These are phyloP conservation scores for Limnephilus marmoratus DNA, from an alignment of 2,888 invertebrate species.

Conservation along the genomic window DNA sequence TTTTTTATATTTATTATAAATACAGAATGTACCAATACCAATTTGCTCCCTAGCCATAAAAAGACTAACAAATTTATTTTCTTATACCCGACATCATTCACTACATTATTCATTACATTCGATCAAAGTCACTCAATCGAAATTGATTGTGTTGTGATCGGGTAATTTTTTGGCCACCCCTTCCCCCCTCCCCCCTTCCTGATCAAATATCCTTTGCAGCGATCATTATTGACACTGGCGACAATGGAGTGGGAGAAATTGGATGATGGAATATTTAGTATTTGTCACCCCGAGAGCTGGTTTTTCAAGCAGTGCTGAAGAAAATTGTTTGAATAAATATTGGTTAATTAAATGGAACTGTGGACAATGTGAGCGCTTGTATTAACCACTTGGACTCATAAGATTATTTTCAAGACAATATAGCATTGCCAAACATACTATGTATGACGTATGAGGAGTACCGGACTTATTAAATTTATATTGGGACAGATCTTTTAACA, in stretches of 20 bases:
- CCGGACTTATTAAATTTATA: too few species aligned
- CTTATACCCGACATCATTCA: not conserved
- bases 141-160: slow-evolving; percentile 39
- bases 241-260: slow-evolving; percentile 24
- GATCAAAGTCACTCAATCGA: slow-evolving; percentile 34
- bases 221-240: slow-evolving; percentile 37
- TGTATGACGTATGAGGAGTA: too few species aligned
- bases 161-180: slow-evolving; percentile 17
- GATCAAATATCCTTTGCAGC: slow-evolving; percentile 38
- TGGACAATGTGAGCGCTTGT: too few species aligned
- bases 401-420: too few species aligned
- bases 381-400: too few species aligned
- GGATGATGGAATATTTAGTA: slow-evolving; percentile 42
- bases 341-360: too few species aligned
- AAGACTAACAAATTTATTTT: not conserved
- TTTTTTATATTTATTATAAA: too few species aligned
- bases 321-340: not conserved
- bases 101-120: slow-evolving; percentile 39
- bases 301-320: not conserved
- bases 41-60: not conserved
- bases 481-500: too few species aligned
- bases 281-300: slow-evolving; percentile 4
- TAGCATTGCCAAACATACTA: too few species aligned
- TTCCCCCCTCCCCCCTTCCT: too few species aligned
- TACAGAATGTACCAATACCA: not conserved